A percentile compares a stretch with the other conserved stretches of the same genome.
Conservation (phyloP, 2,888 invertebrate genomes). For the Drosophila pseudotalamancana region DNA sequence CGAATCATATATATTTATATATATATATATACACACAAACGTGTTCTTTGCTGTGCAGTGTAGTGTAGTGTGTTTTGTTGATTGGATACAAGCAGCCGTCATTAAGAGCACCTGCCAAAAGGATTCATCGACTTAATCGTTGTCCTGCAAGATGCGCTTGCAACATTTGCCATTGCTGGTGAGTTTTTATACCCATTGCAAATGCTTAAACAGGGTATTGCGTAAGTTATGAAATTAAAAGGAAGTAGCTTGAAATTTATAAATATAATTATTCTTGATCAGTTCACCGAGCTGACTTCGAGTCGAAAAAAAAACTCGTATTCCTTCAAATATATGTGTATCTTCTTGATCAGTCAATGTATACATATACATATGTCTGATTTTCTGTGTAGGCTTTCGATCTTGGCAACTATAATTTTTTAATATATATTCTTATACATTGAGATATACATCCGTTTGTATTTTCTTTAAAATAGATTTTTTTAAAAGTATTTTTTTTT, state of each 20-base stretch:
- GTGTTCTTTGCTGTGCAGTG: constrained; percentile 35
- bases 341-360: too few species aligned
- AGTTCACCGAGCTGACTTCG: too few species aligned
- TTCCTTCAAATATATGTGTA: too few species aligned
- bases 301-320: too few species aligned
- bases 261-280: too few species aligned
- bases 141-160: constrained; percentile 67
- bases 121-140: constrained; percentile 42
- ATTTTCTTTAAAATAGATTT: too few species aligned
- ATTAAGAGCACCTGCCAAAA: constrained; percentile 17
- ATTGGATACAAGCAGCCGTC: not conserved
- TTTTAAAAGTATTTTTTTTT: too few species aligned
- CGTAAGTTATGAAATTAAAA: not conserved
- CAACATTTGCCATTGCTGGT: constrained; percentile 75
- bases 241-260: too few species aligned
- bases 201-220: not conserved
- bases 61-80: constrained; percentile 20
- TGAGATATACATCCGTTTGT: not conserved
- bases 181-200: constrained; percentile 45
- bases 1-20: not conserved
- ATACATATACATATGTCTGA: too few species aligned
- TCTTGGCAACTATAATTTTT: not conserved
- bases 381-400: too few species aligned
- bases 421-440: too few species aligned
- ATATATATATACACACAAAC: constrained; percentile 3